These are phyloP conservation scores for Ctenodactylus gundi DNA, from an alignment of 2,113 vertebrate species.

Conservation along the genomic window DNA sequence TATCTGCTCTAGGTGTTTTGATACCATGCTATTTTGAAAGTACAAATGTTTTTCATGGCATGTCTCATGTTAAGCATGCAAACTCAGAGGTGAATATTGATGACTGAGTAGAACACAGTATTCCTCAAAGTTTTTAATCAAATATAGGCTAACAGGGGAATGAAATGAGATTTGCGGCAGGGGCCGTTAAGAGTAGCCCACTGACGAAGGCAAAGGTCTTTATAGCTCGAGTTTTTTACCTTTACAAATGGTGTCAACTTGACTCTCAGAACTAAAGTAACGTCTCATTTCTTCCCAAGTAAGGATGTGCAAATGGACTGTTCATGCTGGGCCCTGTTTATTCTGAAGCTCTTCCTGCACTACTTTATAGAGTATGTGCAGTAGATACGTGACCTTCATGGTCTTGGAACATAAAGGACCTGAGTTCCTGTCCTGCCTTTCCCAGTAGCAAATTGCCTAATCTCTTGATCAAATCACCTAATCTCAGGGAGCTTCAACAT, in stretches of 20 bases:
- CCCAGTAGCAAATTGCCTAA: neutral
- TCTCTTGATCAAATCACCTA: neutral
- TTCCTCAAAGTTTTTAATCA: constrained; percentile 42
- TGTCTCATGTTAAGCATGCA: constrained; percentile 21
- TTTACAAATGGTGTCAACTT: neutral
- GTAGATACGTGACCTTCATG: neutral
- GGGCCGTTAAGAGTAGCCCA: neutral
- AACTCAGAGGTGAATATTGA: neutral
- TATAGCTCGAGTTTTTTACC: neutral
- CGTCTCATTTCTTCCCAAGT: neutral
- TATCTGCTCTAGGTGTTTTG: constrained; percentile 64
- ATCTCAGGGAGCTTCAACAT: neutral
- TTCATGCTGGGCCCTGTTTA: neutral
- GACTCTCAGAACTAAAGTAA: neutral
- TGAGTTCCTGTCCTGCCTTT: neutral
- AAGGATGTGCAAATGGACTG: neutral
- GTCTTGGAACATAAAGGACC: neutral
- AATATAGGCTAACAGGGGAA: neutral
- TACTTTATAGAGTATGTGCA: neutral
- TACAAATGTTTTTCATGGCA: constrained; percentile 58
- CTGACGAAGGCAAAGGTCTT: neutral
- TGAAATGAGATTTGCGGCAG: neutral
- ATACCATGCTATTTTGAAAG: constrained; percentile 39
- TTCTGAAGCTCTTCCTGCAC: neutral
- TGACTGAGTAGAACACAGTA: neutral